phyloP scores from a whole-genome alignment of 92 coral and sea anemone species.

The Diadumene lineata region DNA sequence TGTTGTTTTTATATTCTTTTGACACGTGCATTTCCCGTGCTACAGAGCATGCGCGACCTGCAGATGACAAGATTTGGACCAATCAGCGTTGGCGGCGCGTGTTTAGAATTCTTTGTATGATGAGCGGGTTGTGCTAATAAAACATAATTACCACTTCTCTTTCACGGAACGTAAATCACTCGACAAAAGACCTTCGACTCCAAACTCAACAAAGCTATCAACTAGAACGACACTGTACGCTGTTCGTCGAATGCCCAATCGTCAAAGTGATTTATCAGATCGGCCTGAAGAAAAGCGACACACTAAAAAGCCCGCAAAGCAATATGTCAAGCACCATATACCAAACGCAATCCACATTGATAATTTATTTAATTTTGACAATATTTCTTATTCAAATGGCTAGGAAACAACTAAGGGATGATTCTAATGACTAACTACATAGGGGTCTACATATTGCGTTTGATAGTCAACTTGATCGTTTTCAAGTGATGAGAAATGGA shows the following conservation, averaged over 20 bases:
- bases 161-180: conserved; percentile 78
- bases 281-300: conserved; percentile 27
- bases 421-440: not conserved
- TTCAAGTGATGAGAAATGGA: not conserved
- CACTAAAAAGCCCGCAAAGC: conserved; percentile 33
- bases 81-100: conserved; percentile 99
- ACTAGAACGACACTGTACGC: conserved; percentile 19
- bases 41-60: conserved; percentile 93
- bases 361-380: conserved; percentile 72
- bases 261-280: conserved; percentile 43
- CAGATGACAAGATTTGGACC: conserved; percentile 69
- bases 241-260: conserved; percentile 28
- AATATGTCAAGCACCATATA: conserved; percentile 35
- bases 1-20: conserved; percentile 99
- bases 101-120: conserved; percentile 94
- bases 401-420: not conserved
- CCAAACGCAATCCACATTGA: conserved; percentile 81
- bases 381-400: conserved; percentile 45
- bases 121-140: conserved; percentile 91
- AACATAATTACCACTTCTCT: conserved; percentile 86
- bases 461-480: conserved; percentile 6
- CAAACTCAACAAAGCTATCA: conserved; percentile 44
- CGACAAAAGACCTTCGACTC: conserved; percentile 37
- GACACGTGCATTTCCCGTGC: conserved; percentile 99
- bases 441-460: too few relatives aligned